Conservation (phyloP, 2,113 vertebrate genomes). For the Sinocyclocheilus anshuiensis region DNA sequence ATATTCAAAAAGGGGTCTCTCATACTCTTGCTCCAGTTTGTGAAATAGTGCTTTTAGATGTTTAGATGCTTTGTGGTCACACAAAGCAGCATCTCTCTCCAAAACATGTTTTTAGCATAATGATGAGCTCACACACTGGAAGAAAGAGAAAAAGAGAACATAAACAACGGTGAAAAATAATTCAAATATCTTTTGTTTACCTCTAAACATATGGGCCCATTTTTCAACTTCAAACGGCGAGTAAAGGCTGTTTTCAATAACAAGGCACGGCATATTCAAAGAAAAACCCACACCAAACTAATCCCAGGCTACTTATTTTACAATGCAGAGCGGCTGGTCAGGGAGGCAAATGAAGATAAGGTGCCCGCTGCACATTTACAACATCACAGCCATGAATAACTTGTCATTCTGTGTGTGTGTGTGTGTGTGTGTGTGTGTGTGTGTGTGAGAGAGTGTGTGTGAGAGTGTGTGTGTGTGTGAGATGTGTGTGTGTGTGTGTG, state of each 20-base stretch:
- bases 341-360: conserved; percentile 38
- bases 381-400: conserved; percentile 7
- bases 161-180: neutral
- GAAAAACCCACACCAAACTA: conserved; percentile 13
- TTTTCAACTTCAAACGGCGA: conserved; percentile 46
- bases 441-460: too few species aligned
- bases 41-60: neutral
- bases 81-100: neutral
- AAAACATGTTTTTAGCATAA: conserved; percentile 6
- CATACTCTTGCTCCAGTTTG: neutral
- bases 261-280: neutral
- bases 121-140: neutral
- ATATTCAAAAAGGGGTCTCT: neutral
- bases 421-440: neutral
- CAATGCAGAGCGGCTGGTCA: conserved; percentile 1
- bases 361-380: conserved; percentile 17
- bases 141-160: neutral
- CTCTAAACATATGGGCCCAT: conserved; percentile 21
- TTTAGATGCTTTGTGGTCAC: neutral
- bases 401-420: neutral
- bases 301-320: conserved; percentile 25
- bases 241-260: conserved; percentile 23
- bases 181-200: conserved; percentile 28
- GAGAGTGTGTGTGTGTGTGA: too few species aligned
- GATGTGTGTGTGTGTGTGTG: neutral